Evolutionary conservation across 2,797 vertebrate genomes (phyloP), one percentile per base, ranked within the genome.

Genomic region (Poliocrania exsul): DNA sequence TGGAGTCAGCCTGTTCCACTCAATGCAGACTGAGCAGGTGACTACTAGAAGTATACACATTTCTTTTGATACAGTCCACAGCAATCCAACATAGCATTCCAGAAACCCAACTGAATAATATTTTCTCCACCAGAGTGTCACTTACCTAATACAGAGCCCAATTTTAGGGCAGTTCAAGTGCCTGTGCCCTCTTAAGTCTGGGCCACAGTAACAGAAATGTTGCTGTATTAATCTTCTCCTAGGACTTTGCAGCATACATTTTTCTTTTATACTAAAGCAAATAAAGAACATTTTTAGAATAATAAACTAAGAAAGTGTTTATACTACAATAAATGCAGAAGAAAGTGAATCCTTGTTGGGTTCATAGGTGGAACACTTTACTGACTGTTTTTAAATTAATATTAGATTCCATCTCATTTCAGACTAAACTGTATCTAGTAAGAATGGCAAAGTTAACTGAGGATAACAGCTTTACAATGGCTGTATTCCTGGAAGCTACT

Each of bases 401-500:
- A 54, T 9, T 33, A 23, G 29, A 31, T 77, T 72, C 40, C 5
- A 1, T 70, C 35, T 74, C 24, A 54, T 83, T 57, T 81, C 60
- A 69, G 37, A 58, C 11, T 16, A 60, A 69, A 42, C 46, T 26
- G 2, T 40, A 50, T 64, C 72, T 71, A 60, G 26, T 70, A 51
- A 85, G 86, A 81, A 61, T 62, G 49, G 33, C 58, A 60, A 73
- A 82, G 51, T 60, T 86, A 85, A 81, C 29, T 33, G 20, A 35
- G 16, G 40, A 16, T 42, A 42, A 42, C 40, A 42, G 40, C 40
- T 42, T 42, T 42, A 42, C 40, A 42, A 42, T 44, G 26, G 8
- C 13, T 80, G 0, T 58, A 54, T 79, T 93, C 47, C 87, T 65
- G 49, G 82, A 94, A 92, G 84, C 88, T 37, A 4, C 87, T 96